Conservation (phyloP, 2,797 vertebrate genomes). For the Acomys russatus region DNA sequence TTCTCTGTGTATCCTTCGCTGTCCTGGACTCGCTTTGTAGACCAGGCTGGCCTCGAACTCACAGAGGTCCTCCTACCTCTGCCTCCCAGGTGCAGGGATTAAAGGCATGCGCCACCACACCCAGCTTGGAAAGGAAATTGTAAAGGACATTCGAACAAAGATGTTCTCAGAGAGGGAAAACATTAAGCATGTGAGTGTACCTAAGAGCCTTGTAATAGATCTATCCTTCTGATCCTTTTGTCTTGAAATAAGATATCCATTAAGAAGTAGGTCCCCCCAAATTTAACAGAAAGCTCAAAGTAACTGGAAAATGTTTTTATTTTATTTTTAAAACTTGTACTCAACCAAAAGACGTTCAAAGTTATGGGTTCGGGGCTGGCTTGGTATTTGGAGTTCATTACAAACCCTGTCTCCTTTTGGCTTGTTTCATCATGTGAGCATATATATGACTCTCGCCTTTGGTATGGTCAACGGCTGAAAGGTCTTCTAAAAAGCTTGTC, state of each 20-base stretch:
- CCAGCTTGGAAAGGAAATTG: not conserved
- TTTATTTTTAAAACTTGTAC: constrained; percentile 1
- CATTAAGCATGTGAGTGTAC: not conserved
- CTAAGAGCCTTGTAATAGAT: not conserved
- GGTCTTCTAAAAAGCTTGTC: not conserved
- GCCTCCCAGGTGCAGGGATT: too few species aligned
- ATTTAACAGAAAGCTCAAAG: constrained; percentile 28
- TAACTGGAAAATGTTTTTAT: not conserved
- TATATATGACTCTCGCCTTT: not conserved
- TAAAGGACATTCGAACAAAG: constrained; percentile 51
- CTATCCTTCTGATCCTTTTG: constrained; percentile 59
- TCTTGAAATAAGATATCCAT: constrained; percentile 21
- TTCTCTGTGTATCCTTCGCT: too few species aligned
- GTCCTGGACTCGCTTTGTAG: too few species aligned
- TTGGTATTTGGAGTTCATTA: not conserved
- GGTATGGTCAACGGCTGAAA: not conserved
- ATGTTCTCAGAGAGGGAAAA: not conserved
- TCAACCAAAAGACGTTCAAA: not conserved
- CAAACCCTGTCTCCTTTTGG: not conserved
- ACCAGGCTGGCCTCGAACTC: too few species aligned
- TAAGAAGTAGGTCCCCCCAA: not conserved
- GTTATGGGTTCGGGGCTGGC: not conserved
- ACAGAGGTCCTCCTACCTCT: too few species aligned
- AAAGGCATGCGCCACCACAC: too few species aligned
- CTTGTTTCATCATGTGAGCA: not conserved